Conservation (phyloP, 2,888 invertebrate genomes). For the Eumacrocentrus americanus region DNA sequence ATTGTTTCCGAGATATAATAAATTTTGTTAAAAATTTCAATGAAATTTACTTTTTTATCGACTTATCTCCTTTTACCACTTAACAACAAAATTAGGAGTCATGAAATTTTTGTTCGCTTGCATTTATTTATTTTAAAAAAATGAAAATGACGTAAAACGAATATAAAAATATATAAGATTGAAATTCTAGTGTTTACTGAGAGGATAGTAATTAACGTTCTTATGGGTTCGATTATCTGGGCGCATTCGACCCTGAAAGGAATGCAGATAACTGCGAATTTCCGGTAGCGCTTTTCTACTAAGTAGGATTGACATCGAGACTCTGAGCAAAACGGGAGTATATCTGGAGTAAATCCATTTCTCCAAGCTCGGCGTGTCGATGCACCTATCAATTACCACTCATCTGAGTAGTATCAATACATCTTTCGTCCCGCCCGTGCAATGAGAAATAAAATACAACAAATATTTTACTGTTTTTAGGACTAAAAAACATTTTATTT, state of each 20-base stretch:
- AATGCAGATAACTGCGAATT: constrained; percentile 56
- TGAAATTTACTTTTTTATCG: too few relatives aligned
- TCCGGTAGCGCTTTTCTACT: constrained; percentile 45
- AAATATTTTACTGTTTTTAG: too few relatives aligned
- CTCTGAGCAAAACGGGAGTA: background rate
- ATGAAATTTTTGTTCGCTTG: too few relatives aligned
- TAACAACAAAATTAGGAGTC: background rate
- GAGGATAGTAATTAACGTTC: constrained; percentile 39
- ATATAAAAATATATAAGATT: background rate
- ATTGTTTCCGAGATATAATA: too few relatives aligned
- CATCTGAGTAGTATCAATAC: too few relatives aligned
- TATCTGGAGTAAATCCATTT: background rate
- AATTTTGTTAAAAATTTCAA: too few relatives aligned
- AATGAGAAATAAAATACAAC: too few relatives aligned
- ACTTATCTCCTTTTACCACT: too few relatives aligned
- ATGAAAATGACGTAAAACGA: background rate
- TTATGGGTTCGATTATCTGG: constrained; percentile 23
- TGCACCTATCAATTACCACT: background rate
- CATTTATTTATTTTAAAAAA: background rate
- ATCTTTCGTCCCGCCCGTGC: too few relatives aligned
- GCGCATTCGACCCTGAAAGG: constrained; percentile 47
- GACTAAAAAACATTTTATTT: too few relatives aligned
- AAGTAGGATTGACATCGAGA: constrained; percentile 26
- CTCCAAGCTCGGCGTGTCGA: background rate
- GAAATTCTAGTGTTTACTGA: background rate